Evolutionary conservation across 1,140 invertebrate species (phyloP), one percentile per base, ranked within the genome.

Genomic region (Papilio xuthus): DNA sequence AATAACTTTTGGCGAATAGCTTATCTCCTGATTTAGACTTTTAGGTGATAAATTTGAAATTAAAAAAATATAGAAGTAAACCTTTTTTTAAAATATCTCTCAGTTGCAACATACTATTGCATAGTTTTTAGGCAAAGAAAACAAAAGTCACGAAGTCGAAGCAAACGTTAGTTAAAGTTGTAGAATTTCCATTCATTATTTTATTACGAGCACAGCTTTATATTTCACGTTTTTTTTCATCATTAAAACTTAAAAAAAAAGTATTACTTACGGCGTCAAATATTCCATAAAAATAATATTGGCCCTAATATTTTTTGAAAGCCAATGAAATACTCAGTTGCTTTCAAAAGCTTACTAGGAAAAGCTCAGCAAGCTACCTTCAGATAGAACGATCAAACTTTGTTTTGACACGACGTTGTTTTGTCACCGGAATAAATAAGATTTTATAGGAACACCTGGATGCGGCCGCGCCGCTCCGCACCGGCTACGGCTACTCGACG

Each of bases 401-500:
- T 73, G 71, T 73, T 73, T 73, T 73, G 13, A 42, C 71, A 73
- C 41, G 23, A 47, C 23, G 71, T 28, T 50, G 71, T 73, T 23
- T 47, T 73, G 42, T 73, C 41, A 73, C 41, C 37, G 37, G 20
- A 44, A 26, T 73, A 15, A 73, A 44, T 47, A 73, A 28, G 23
- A 73, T 26, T 20, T 44, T 20, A 18, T 63, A 76, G 18, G 8
- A 53, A 60, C 53, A 76, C 74, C 50, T 47, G 71, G 42, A 20
- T 44, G 71, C 41, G 41, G 71, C 71, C 41, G 23, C 41, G 44
- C 71, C 41, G 71, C 41, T 26, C 10, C 71, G 71, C 4, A 13
- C 71, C 41, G 44, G 20, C 26, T 67, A 77, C 78, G 42, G 10
- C 18, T 67, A 78, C 74, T 70, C 56, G 80, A 80, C 76, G 60